These are phyloP conservation scores for Eupithecia subumbrata DNA, from an alignment of 2,888 invertebrate species.

Conservation along the genomic window DNA sequence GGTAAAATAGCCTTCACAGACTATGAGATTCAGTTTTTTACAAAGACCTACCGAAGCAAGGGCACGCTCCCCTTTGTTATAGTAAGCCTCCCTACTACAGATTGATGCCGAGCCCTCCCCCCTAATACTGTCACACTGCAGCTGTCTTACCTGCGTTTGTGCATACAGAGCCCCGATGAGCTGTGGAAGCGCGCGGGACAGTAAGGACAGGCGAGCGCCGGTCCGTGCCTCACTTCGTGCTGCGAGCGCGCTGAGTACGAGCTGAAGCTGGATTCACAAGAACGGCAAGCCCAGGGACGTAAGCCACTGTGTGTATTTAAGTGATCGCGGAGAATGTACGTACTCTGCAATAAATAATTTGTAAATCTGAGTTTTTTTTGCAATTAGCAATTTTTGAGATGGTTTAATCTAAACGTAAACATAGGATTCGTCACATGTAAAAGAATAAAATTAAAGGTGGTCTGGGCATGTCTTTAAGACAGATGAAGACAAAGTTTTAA, in stretches of 20 bases:
- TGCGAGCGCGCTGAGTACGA: not conserved
- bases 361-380: no score
- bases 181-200: not conserved
- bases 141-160: slow-evolving; percentile 1
- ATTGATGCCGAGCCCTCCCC: no score
- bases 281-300: not conserved
- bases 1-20: not conserved
- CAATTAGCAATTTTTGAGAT: no score
- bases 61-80: no score
- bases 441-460: not conserved
- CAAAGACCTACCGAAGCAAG: no score
- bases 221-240: not conserved
- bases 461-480: not conserved
- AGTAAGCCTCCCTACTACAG: no score
- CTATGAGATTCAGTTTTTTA: no score
- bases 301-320: slow-evolving; percentile 2
- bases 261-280: not conserved
- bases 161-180: not conserved
- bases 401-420: not conserved
- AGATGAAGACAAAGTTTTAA: no score
- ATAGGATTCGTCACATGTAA: not conserved
- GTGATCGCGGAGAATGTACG: not conserved
- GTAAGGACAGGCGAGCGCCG: not conserved
- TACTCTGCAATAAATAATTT: not conserved
- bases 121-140: not conserved